Evolutionary conservation across 2,888 invertebrate genomes (phyloP), one percentile per base, ranked within the genome.

Genomic region (Mythimna impura): DNA sequence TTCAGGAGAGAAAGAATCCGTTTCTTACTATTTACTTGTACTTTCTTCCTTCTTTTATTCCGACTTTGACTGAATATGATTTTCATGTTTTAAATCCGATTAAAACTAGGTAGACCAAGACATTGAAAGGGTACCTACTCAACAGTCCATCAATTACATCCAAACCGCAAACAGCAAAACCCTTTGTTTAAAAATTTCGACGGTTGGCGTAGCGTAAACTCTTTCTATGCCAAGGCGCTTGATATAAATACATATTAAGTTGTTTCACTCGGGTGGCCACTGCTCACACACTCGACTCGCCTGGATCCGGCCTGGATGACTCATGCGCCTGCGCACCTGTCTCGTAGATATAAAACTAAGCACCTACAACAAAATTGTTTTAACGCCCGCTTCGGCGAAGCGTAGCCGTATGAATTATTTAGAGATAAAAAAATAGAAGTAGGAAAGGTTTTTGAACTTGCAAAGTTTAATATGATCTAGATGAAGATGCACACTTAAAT

Each of bases 231-330:
- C 84, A 84, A 87, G 87, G 85, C 65, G 75, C 70, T 75, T 82
- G 81, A 75, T 79, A 74, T 80, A 87, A 74, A 83, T 84, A 88
- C 86, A 86, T 87, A 82, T 82, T 80, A 86, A 87, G 82, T 76
- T 73, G 88, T 88, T 88, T 82, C 87, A 79, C 83, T 78, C 71
- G 66, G 89, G 52, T 85, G 85, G 54, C 20, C 80, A 84, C 80
- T 55, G 79, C 72, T 70, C 71, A 74, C 78, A 72, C 57, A 71
- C 76, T 74, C 58, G 61, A 61, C 84, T 67, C 58, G 87, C 73
- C 86, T 73, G 86, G 87, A 87, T 85, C 86, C 87, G 87, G 84
- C 71, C 84, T 76, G 87, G 81, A 79, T 86, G 87, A 87, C 40
- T 87, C 87, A 86, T 66, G 40, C 57, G 61, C 86, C 82, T 63